A percentile compares a stretch with the other conserved stretches of the same genome.
Conservation (phyloP, 2,888 invertebrate species). For the Hyles lineata region DNA sequence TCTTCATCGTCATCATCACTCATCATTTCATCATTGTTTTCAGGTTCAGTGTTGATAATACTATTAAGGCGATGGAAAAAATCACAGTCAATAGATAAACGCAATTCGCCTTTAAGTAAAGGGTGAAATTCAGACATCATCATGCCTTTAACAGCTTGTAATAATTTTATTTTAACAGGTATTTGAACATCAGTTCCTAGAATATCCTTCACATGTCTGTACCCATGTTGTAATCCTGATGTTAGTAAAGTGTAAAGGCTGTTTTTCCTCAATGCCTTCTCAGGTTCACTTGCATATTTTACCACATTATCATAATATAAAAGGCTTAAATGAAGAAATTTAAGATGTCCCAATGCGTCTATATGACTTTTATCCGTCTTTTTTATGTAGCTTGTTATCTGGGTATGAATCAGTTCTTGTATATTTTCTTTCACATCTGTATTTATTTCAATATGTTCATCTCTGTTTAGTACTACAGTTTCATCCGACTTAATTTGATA, state of each 20-base stretch:
- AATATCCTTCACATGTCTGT: slow-evolving; percentile 46
- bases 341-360: slow-evolving; percentile 51
- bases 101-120: slow-evolving; percentile 51
- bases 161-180: slow-evolving; percentile 53
- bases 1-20: slow-evolving; percentile 62
- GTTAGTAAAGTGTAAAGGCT: slow-evolving; percentile 50
- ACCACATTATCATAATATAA: slow-evolving; percentile 59
- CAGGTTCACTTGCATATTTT: slow-evolving; percentile 51
- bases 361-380: slow-evolving; percentile 45
- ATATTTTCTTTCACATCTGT: slow-evolving; percentile 50
- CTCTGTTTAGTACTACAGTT: slow-evolving; percentile 30
- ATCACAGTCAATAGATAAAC: slow-evolving; percentile 57
- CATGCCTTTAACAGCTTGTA: slow-evolving; percentile 57
- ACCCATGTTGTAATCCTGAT: slow-evolving; percentile 53
- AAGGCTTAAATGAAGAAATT: slow-evolving; percentile 52
- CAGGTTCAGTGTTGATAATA: slow-evolving; percentile 58
- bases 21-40: slow-evolving; percentile 56
- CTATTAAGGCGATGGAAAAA: slow-evolving; percentile 67
- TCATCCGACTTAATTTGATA: slow-evolving; percentile 43
- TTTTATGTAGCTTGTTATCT: slow-evolving; percentile 39
- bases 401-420: slow-evolving; percentile 50
- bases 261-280: slow-evolving; percentile 47
- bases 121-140: slow-evolving; percentile 56
- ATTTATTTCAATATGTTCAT: slow-evolving; percentile 51
- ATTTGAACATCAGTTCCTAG: slow-evolving; percentile 55